These are phyloP conservation scores for Tor tambroides DNA, from an alignment of 2,113 vertebrate species.

Conservation along the genomic window DNA sequence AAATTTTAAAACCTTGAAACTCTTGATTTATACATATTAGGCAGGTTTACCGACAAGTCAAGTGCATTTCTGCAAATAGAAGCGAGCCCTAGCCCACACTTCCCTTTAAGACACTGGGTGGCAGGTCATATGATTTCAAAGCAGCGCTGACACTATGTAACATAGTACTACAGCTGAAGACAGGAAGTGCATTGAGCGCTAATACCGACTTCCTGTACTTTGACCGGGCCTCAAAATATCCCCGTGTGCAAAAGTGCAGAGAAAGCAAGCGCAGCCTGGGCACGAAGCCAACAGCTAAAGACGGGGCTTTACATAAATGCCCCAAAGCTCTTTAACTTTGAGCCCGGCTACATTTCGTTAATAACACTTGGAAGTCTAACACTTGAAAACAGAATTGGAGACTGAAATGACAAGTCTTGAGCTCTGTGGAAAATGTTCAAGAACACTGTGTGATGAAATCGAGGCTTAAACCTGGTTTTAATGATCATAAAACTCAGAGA, in stretches of 20 bases:
- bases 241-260: background rate
- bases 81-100: conserved; percentile 32
- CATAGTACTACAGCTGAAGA: conserved; percentile 64
- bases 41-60: background rate
- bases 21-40: background rate
- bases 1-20: background rate
- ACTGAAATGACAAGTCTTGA: background rate
- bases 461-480: background rate
- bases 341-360: background rate
- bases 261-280: conserved; percentile 20
- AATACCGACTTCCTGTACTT: conserved; percentile 71
- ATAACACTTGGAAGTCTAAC: conserved; percentile 8
- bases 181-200: conserved; percentile 72
- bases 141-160: conserved; percentile 63
- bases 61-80: conserved; percentile 26
- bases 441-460: background rate
- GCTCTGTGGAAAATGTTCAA: background rate
- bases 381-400: conserved; percentile 6
- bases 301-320: conserved; percentile 9
- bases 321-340: conserved; percentile 32
- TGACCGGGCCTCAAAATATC: conserved; percentile 54
- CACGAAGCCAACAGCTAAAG: conserved; percentile 24
- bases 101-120: conserved; percentile 54
- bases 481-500: background rate
- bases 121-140: conserved; percentile 72